phyloP scores from a whole-genome alignment of 2,888 invertebrate genomes.

The Lasioglossum pauxillum region DNA sequence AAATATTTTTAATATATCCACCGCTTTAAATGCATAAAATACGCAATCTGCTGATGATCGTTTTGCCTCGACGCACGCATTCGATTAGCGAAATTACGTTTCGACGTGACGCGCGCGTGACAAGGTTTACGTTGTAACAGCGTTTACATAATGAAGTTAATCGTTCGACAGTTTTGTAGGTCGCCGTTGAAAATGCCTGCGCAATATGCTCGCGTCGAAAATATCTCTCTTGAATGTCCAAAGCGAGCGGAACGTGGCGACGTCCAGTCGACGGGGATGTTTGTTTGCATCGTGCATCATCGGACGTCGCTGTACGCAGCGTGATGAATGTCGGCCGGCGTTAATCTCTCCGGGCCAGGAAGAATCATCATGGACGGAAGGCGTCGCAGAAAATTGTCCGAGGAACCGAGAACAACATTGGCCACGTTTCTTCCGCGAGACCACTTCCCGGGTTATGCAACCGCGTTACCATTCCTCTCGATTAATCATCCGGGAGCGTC shows the following conservation, averaged over 20 bases:
- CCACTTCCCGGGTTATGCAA: constrained; percentile 26
- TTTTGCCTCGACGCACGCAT: no score
- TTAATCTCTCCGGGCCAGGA: constrained; percentile 26
- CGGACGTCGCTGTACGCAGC: background rate
- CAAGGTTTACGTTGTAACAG: background rate
- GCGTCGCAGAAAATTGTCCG: background rate
- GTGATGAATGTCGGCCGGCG: constrained; percentile 25
- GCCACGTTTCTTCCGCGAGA: background rate
- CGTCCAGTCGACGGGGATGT: background rate
- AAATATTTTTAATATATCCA: no score
- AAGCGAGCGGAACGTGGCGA: background rate
- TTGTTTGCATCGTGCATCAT: constrained; percentile 23
- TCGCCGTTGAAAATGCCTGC: background rate
- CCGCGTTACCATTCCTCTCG: constrained; percentile 27
- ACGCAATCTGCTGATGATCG: no score
- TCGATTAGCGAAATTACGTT: no score
- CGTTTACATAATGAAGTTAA: background rate
- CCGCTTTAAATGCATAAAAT: background rate
- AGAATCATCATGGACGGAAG: background rate
- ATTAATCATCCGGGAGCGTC: constrained; percentile 38
- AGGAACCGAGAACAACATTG: background rate
- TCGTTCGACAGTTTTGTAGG: background rate
- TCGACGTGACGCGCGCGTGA: no score
- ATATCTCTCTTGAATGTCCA: background rate
- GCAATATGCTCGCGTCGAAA: background rate